phyloP scores from a whole-genome alignment of 2,797 vertebrate species.

The Crypturellus tataupa region DNA sequence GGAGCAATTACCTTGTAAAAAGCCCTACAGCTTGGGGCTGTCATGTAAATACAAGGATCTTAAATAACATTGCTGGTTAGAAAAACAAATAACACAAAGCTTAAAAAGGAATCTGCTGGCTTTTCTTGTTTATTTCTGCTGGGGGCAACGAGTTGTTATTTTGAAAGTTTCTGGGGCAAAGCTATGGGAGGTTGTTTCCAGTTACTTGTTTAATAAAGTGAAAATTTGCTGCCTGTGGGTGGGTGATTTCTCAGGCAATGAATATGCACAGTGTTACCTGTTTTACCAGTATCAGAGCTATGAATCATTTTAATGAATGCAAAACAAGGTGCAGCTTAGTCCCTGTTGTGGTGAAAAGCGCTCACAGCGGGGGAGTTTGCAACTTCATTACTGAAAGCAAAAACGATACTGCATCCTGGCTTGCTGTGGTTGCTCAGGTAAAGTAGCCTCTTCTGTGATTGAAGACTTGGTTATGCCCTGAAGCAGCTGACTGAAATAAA shows the following conservation, averaged over 20 bases:
- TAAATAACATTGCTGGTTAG: neutral
- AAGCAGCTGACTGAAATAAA: neutral
- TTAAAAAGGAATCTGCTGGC: neutral
- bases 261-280: neutral
- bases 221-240: neutral
- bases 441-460: neutral
- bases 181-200: neutral
- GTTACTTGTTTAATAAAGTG: neutral
- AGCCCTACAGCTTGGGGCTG: neutral
- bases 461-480: neutral
- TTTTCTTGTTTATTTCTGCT: neutral
- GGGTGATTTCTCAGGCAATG: neutral
- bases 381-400: neutral
- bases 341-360: neutral
- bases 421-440: neutral
- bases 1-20: neutral
- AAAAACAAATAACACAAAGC: neutral
- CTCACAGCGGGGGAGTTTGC: neutral
- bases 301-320: neutral
- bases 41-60: neutral
- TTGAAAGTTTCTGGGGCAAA: neutral
- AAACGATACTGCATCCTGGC: rapidly evolving
- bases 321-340: neutral
- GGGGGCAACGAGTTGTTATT: neutral
- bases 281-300: neutral